These are phyloP conservation scores for Mobula hypostoma DNA, from an alignment of 2,113 vertebrate species.

Conservation along the genomic window DNA sequence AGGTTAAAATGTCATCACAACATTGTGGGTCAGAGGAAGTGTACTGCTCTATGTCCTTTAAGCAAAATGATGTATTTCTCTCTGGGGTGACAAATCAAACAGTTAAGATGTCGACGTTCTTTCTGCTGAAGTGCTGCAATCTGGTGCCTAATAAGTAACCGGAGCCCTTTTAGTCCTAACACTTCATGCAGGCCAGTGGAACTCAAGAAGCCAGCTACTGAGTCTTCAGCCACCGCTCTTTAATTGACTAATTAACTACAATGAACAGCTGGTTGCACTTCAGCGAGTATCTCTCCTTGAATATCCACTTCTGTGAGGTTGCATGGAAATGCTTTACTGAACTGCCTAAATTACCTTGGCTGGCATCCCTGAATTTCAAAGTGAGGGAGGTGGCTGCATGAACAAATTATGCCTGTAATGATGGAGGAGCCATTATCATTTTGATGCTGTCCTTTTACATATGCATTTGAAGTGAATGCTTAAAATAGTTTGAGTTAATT, in stretches of 20 bases:
- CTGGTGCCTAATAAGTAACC: not conserved
- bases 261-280: not conserved
- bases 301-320: not conserved
- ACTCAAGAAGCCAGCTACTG: not conserved
- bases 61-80: not conserved
- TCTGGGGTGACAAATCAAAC: not conserved
- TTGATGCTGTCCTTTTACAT: not conserved
- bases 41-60: too few relatives aligned
- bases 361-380: not conserved
- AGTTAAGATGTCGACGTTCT: not conserved
- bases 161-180: not conserved
- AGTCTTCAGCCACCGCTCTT: not conserved
- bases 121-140: not conserved
- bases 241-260: constrained; percentile 25
- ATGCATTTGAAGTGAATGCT: not conserved
- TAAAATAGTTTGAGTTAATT: not conserved
- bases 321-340: not conserved
- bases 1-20: too few relatives aligned
- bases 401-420: not conserved
- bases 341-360: constrained; percentile 1
- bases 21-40: too few relatives aligned
- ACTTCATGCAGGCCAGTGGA: not conserved
- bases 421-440: not conserved
- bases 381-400: not conserved
- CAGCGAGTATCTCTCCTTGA: not conserved